Base-by-base conservation (phyloP, 2,888 invertebrate genomes). In the Melieria omissa region DNA sequence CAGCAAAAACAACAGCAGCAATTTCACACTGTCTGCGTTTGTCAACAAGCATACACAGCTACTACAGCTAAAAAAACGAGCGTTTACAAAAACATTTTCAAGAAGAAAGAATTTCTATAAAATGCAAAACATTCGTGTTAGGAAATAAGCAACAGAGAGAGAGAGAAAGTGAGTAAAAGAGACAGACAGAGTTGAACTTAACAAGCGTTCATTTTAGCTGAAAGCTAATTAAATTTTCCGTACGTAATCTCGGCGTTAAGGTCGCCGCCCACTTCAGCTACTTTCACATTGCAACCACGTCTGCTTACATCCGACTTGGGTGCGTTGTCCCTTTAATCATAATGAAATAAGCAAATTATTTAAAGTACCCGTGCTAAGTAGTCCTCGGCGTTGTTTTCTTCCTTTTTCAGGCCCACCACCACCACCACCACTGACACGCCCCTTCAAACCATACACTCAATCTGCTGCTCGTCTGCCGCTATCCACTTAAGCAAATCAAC, bases 341-440 rank as follows among this genome's bases (percentile, higher is more conserved):
- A 73, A 73, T 75, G 70, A 71, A 71, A 75, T 73, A 75, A 75
- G 75, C 71, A 73, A 73, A 71, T 75, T 73, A 75, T 69, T 73
- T 71, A 66, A 69, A 71, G 71, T 71, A 69, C 65, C 73, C 69
- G 46, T 71, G 74, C 68, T 68, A 65, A 65, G 71, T 65, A 49
- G n/a, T 10, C 49, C 52, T n/a, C 9, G 10, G 6, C 42, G 4
- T 49, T 8, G 60, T 29, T 29, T 29, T 29, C 29, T 29, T 29
- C 29, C 29, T 29, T 29, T 29, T 29, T 29, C 29, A 29, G 3
- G 29, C 29, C 29, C 29, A 29, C 29, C 29, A 29, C 29, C 29
- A 3, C 29, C 29, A 29, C 29, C 0, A 29, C 29, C 29, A 29
- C 29, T 1, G 3, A 29, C 29, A 29, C 29, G 29, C 29, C 12